Conservation (phyloP, 2,113 vertebrate genomes). For the Anolis sagrei region DNA sequence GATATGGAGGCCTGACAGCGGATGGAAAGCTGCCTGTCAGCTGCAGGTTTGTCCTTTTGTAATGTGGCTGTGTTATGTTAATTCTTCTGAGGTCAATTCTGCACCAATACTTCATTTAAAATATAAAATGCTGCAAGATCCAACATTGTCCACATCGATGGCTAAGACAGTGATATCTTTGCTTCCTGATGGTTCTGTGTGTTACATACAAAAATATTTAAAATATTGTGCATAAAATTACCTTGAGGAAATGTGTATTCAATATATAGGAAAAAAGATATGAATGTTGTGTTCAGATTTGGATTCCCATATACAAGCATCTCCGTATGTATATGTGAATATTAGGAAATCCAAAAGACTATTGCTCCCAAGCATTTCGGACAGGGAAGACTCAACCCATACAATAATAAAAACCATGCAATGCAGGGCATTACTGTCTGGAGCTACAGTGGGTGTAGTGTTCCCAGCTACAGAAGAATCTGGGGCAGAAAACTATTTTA, state of each 20-base stretch:
- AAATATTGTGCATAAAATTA: too few species aligned
- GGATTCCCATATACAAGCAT: too few species aligned
- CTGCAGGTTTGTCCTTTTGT: slow-evolving; percentile 1
- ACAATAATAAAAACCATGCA: not conserved
- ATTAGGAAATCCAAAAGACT: too few species aligned
- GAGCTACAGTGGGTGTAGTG: not conserved
- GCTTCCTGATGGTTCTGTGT: too few species aligned
- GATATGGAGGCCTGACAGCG: slow-evolving; percentile 14
- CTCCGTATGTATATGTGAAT: too few species aligned
- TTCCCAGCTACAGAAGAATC: not conserved
- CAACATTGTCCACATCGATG: too few species aligned
- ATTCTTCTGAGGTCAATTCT: slow-evolving; percentile 8
- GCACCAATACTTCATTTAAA: slow-evolving; percentile 3
- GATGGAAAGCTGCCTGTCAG: slow-evolving; percentile 10
- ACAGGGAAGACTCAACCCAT: not conserved
- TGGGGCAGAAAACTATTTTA: not conserved
- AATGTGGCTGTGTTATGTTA: not conserved
- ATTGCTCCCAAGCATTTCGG: too few species aligned
- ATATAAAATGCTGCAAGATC: not conserved
- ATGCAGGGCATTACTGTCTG: not conserved
- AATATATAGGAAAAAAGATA: too few species aligned
- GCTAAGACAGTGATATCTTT: too few species aligned
- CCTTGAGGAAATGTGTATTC: too few species aligned
- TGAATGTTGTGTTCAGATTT: too few species aligned
- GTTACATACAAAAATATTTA: too few species aligned